Conservation (phyloP, 2,888 invertebrate genomes). For the Lysandra coridon region DNA sequence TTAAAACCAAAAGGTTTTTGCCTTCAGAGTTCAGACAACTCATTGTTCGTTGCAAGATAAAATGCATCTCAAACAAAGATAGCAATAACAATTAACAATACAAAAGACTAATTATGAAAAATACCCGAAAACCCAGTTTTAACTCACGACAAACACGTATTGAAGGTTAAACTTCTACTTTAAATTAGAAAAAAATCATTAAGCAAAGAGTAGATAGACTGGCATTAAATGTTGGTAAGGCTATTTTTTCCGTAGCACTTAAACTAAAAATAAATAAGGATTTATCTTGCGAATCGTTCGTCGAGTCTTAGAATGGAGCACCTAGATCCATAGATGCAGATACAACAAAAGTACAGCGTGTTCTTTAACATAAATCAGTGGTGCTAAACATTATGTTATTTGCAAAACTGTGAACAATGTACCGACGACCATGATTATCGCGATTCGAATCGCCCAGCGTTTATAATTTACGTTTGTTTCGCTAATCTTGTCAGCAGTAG, state of each 20-base stretch:
- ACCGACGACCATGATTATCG: background rate
- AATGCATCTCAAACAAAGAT: conserved; percentile 10
- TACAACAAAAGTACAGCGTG: background rate
- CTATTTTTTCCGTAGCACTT: background rate
- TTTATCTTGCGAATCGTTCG: background rate
- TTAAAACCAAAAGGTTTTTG: conserved; percentile 6
- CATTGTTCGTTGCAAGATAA: conserved; percentile 20
- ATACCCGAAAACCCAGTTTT: background rate
- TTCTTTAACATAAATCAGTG: conserved; percentile 15
- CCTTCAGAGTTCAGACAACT: background rate
- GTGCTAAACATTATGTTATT: conserved; percentile 13
- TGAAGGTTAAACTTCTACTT: background rate
- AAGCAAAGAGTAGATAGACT: background rate
- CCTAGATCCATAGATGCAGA: background rate
- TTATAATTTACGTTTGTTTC: conserved; percentile 28
- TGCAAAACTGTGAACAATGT: conserved; percentile 9
- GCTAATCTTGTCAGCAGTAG: conserved; percentile 22
- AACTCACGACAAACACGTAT: background rate
- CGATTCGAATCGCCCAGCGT: background rate
- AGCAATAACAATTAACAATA: conserved; percentile 24
- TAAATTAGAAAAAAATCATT: background rate
- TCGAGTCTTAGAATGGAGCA: background rate
- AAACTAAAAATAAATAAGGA: background rate
- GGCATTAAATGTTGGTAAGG: background rate
- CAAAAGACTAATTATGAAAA: background rate